Conservation (phyloP, 2,888 invertebrate genomes). For the Spilarctia lutea region DNA sequence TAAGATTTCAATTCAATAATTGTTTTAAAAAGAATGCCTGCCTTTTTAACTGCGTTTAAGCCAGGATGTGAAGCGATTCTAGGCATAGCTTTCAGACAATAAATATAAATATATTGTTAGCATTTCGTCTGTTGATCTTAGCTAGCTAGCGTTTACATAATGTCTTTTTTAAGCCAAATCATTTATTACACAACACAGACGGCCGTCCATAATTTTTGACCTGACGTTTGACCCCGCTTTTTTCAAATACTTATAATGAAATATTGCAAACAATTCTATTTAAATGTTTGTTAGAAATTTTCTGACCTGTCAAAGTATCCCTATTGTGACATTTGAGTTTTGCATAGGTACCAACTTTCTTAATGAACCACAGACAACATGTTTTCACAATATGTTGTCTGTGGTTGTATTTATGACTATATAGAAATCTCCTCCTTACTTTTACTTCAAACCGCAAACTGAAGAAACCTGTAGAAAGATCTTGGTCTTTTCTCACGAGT, state of each 20-base stretch:
- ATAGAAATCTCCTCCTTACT: constrained; percentile 26
- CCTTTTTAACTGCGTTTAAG: not conserved
- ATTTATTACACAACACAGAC: constrained; percentile 29
- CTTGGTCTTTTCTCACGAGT: constrained; percentile 37
- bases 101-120: constrained; percentile 22
- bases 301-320: not conserved
- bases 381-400: constrained; percentile 53
- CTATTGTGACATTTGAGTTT: constrained; percentile 22
- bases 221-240: constrained; percentile 16
- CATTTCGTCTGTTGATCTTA: constrained; percentile 26
- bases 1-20: not conserved
- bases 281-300: too few relatives aligned
- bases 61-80: constrained; percentile 17
- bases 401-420: constrained; percentile 26
- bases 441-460: constrained; percentile 38
- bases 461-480: constrained; percentile 33
- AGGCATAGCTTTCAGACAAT: constrained; percentile 15
- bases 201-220: constrained; percentile 28
- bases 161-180: constrained; percentile 35
- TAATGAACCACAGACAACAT: constrained; percentile 59
- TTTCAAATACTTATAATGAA: constrained; percentile 11
- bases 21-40: not conserved
- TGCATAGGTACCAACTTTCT: constrained; percentile 61
- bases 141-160: constrained; percentile 36
- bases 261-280: constrained; percentile 2